Evolutionary conservation across 2,113 vertebrate genomes (phyloP), one percentile per base, ranked within the genome.

Genomic region (Cyphomyrus plagiostoma): DNA sequence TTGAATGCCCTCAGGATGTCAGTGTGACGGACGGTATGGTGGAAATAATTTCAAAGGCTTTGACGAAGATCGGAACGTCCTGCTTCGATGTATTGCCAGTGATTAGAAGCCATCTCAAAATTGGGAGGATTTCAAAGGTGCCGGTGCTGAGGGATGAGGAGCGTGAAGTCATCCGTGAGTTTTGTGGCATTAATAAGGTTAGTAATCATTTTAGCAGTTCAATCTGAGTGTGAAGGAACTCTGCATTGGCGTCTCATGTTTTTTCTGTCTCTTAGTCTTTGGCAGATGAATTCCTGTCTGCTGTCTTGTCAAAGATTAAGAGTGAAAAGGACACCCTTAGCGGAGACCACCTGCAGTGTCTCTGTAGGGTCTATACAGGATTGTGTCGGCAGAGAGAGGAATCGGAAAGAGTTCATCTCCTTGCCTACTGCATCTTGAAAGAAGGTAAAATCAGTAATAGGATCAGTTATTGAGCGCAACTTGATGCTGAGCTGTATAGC

Each of bases 1-100:
- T 66, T 19, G 45, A 77, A 77, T 46, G 46, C 17, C 11, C 58
- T 30, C 58, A 50, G 26, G 58, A 58, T 49, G 49, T 1, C 19
- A 90, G 91, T 11, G 21, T 82, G 53, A 62, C 49, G 0, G 56
- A 30, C 74, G 84, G 94, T 91, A 56, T 91, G 0, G 90, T 92
- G 10, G 77, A 91, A 17, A 90, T 93, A 19, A 91, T 96, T 17
- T 88, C 89, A 0, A 91, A 86, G 0, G 95, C 94, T 1, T 92
- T 99, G 88, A 94, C 93, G 88, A 98, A 97, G 93, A 93, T 98
- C 4, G 93, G 94, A 0, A 92, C 94, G 15, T 93, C 95, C 0
- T 96, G 94, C 90, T 98, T 99, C 92, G 98, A 99, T 88, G 92
- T 99, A 53, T 89, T 99, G 2, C 97, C 97, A 58, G 97, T 99